Evolutionary conservation across 2,113 vertebrate species (phyloP).

Genomic region (Odobenus rosmarus): DNA sequence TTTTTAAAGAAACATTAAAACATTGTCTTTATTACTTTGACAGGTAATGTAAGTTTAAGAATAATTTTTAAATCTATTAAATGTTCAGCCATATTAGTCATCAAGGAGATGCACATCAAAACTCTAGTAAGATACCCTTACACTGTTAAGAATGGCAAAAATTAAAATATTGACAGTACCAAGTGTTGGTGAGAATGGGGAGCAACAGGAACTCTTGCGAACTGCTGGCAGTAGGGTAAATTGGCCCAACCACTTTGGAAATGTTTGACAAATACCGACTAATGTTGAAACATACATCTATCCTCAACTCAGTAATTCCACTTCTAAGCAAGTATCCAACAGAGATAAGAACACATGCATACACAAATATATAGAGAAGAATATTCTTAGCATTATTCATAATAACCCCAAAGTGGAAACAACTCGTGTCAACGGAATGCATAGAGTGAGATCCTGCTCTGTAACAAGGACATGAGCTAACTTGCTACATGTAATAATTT

Average conservation of each 20-base stretch:
- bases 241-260: neutral
- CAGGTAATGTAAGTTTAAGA: neutral
- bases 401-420: slow-evolving; percentile 7
- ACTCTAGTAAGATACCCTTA: neutral
- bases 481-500: neutral
- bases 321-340: neutral
- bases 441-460: neutral
- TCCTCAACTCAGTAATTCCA: neutral
- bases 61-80: neutral
- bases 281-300: neutral
- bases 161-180: neutral
- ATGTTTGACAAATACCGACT: neutral
- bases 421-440: neutral
- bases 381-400: neutral
- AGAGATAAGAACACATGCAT: neutral
- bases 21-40: neutral
- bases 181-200: neutral
- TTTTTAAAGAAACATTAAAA: slow-evolving; percentile 24
- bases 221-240: neutral
- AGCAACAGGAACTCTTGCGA: neutral
- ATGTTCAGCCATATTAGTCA: neutral
- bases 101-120: neutral
- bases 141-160: neutral
- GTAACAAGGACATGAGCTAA: neutral
- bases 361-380: neutral